Percentiles rank a stretch among this genome's conserved stretches.
Conservation (phyloP, 2,113 vertebrate genomes). For the Tupaia tana region DNA sequence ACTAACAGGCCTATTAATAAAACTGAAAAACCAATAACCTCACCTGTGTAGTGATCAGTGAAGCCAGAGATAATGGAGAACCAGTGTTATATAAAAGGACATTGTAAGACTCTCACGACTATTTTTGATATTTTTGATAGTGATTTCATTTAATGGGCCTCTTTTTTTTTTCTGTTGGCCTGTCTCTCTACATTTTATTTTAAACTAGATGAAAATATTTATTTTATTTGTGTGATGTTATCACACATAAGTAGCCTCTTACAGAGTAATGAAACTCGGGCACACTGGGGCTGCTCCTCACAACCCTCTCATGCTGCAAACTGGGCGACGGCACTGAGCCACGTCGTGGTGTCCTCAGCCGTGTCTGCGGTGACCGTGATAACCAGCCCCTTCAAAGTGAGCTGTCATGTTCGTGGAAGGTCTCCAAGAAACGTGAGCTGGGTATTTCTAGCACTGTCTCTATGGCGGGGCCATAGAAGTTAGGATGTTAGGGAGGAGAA, state of each 20-base stretch:
- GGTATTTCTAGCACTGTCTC: slow-evolving; percentile 7
- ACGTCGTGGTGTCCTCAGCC: not conserved
- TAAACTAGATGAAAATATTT: slow-evolving; percentile 56
- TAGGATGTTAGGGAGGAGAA: not conserved
- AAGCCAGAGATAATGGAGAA: slow-evolving; percentile 75
- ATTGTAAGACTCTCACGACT: slow-evolving; percentile 8
- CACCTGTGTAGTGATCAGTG: slow-evolving; percentile 76
- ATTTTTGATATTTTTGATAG: slow-evolving; percentile 28
- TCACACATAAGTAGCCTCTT: not conserved
- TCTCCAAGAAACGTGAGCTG: slow-evolving; percentile 37
- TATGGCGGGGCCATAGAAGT: not conserved
- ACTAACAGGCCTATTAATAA: slow-evolving; percentile 83
- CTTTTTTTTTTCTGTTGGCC: slow-evolving; percentile 1
- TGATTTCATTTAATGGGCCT: not conserved
- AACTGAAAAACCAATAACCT: slow-evolving; percentile 70
- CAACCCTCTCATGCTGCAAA: slow-evolving; percentile 47
- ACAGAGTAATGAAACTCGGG: slow-evolving; percentile 48
- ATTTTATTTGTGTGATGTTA: not conserved
- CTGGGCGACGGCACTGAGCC: slow-evolving; percentile 47
- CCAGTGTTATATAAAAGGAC: slow-evolving; percentile 45
- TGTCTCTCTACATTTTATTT: not conserved
- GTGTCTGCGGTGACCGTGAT: slow-evolving; percentile 2
- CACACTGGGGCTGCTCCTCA: slow-evolving; percentile 8
- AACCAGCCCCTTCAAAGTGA: slow-evolving; percentile 65
- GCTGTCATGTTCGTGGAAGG: slow-evolving; percentile 66